Evolutionary conservation across 2,113 vertebrate species (phyloP).

Genomic region (Sialia sialis): DNA sequence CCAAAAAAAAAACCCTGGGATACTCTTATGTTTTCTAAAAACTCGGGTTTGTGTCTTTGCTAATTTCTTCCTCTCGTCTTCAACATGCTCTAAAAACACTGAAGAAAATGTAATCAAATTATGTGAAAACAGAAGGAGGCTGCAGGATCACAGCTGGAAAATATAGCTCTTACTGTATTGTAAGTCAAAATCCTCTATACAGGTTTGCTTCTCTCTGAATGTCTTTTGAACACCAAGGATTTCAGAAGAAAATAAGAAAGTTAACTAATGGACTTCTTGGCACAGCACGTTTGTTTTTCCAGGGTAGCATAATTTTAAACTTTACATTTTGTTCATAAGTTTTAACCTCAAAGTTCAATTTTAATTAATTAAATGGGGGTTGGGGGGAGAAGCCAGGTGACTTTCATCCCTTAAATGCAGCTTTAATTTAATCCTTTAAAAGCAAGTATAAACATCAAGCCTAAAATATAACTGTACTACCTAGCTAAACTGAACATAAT

Average conservation of each 20-base stretch:
- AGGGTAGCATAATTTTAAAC: not conserved
- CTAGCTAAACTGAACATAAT: not conserved
- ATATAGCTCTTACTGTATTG: not conserved
- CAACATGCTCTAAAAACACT: not conserved
- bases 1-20: not conserved
- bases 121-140: not conserved
- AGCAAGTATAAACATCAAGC: not conserved
- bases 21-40: not conserved
- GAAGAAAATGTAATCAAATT: not conserved
- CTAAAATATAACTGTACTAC: constrained; percentile 20
- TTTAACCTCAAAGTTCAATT: constrained; percentile 15
- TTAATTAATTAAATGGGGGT: not conserved
- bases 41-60: not conserved
- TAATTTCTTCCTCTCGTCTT: not conserved
- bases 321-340: constrained; percentile 1
- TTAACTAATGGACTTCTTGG: constrained; percentile 5
- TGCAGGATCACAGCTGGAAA: not conserved
- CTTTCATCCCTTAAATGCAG: not conserved
- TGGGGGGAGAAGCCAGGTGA: not conserved
- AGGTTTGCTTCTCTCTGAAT: not conserved
- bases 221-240: not conserved
- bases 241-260: not conserved
- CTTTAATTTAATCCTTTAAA: constrained; percentile 48
- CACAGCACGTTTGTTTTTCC: not conserved
- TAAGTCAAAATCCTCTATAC: not conserved